Evolutionary conservation across 2,888 invertebrate genomes (phyloP), one percentile per base, ranked within the genome.

Genomic region (Drosophila rubida): DNA sequence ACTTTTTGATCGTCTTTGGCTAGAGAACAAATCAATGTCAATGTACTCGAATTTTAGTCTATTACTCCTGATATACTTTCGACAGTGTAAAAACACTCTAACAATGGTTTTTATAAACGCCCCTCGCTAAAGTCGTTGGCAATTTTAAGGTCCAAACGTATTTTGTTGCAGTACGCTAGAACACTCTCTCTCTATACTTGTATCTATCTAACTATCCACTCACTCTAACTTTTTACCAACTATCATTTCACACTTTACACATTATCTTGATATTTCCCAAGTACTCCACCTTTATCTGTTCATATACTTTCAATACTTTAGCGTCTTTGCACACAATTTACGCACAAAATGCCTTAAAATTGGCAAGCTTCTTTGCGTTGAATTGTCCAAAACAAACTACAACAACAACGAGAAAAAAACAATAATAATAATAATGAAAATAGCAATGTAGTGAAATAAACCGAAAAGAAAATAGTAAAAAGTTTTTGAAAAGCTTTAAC

Each of bases 41-140:
- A 88, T 80, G 85, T 90, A 90, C 90, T 90, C 90, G 90, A 90
- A 90, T 90, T 89, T 89, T 90, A 90, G 90, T 90, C 90, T 90
- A 90, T 90, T 90, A 77, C 90, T 90, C 90, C 87, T 90, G 90
- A 90, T 90, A 90, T 90, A 90, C 90, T 90, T 86, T 90, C 35
- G 90, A 90, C 90, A 90, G 78, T 84, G 89, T 90, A 88, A 89
- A 81, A 78, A 77, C 73, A 65, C 53, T 58, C 59, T 55, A 68
- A 54, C 42, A 39, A 76, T 70, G 78, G 76, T 80, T 84, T 75
- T 80, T 80, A 78, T 78, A 67, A 65, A 73, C 64, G 86, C 78
- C 78, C 74, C 68, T 5, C 46, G 61, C 57, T 49, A 64, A 77
- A 88, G 89, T 90, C 90, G 88, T 84, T 85, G 89, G 80, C 87